Evolutionary conservation across 2,888 invertebrate species (phyloP), one percentile per base, ranked within the genome.

Genomic region (Acrocera orbiculus): DNA sequence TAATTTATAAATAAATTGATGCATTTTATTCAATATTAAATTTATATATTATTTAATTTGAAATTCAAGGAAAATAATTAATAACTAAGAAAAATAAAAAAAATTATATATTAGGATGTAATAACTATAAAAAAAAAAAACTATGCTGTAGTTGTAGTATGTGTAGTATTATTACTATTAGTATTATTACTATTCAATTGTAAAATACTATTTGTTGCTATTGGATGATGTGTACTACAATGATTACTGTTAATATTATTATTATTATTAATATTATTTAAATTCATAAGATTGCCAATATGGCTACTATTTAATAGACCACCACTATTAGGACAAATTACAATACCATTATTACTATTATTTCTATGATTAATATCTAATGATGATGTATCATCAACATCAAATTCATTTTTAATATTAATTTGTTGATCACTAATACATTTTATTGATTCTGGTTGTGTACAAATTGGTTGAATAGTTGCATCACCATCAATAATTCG

Each of bases 381-480:
- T n/a, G n/a, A n/a, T n/a, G n/a, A n/a, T n/a, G n/a, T n/a, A n/a
- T n/a, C n/a, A n/a, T n/a, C n/a, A n/a, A n/a, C n/a, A n/a, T n/a
- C n/a, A n/a, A n/a, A n/a, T n/a, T n/a, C n/a, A n/a, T n/a, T n/a
- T n/a, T n/a, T n/a, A n/a, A n/a, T n/a, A n/a, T n/a, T n/a, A n/a
- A n/a, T n/a, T n/a, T n/a, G 43, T 34, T 44, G 45, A 34, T 44
- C 44, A 30, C 30, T 35, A 11, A 39, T 42, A 29, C 42, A 40
- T 32, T 38, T 42, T 32, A 48, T 56, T 16, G 51, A 50, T 49
- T 60, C 60, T 8, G 60, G 59, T 37, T 60, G 60, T 28, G 60
- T 59, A 42, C 59, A 58, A 30, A 60, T 59, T 20, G 58, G 58
- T 39, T 50, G 47, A 40, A 48, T 49, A 35, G 46, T 47, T 19